Evolutionary conservation across 2,113 vertebrate species (phyloP).

Genomic region (Plectropomus leopardus): DNA sequence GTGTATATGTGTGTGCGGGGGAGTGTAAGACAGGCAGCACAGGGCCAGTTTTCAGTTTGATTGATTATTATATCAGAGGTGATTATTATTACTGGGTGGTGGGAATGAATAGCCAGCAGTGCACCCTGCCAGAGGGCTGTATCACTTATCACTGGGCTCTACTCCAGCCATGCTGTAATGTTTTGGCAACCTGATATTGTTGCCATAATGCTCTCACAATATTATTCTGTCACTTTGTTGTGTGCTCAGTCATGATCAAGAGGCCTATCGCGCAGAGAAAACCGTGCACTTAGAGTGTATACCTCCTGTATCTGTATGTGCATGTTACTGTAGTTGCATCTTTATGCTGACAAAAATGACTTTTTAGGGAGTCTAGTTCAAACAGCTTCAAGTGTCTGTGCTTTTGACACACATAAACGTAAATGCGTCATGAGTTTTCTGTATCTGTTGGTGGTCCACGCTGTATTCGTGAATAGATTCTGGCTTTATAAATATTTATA

Average conservation of each 20-base stretch:
- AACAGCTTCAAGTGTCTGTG: slow-evolving; percentile 28
- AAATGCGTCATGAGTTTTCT: slow-evolving; percentile 13
- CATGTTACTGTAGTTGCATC: slow-evolving; percentile 7
- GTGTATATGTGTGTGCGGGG: neutral
- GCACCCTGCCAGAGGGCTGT: slow-evolving; percentile 49
- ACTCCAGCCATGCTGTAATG: slow-evolving; percentile 68
- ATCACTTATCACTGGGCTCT: slow-evolving; percentile 69
- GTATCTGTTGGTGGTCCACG: slow-evolving; percentile 67
- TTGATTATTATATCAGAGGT: slow-evolving; percentile 67
- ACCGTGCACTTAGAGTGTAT: slow-evolving; percentile 11
- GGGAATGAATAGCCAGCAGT: slow-evolving; percentile 58
- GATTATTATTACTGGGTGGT: slow-evolving; percentile 73
- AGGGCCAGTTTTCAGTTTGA: slow-evolving; percentile 48
- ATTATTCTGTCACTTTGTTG: slow-evolving; percentile 69
- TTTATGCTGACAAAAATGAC: slow-evolving; percentile 38
- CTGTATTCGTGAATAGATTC: slow-evolving; percentile 26
- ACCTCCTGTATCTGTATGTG: slow-evolving; percentile 19
- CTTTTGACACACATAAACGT: slow-evolving; percentile 15
- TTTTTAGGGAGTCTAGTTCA: slow-evolving; percentile 22
- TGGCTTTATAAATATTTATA: slow-evolving; percentile 73
- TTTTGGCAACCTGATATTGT: slow-evolving; percentile 74
- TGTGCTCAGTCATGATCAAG: slow-evolving; percentile 60
- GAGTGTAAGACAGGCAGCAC: slow-evolving; percentile 66
- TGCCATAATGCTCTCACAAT: slow-evolving; percentile 70
- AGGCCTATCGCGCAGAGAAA: slow-evolving; percentile 17